Evolutionary conservation across 2,113 vertebrate genomes (phyloP).

Genomic region (Calonectris borealis): DNA sequence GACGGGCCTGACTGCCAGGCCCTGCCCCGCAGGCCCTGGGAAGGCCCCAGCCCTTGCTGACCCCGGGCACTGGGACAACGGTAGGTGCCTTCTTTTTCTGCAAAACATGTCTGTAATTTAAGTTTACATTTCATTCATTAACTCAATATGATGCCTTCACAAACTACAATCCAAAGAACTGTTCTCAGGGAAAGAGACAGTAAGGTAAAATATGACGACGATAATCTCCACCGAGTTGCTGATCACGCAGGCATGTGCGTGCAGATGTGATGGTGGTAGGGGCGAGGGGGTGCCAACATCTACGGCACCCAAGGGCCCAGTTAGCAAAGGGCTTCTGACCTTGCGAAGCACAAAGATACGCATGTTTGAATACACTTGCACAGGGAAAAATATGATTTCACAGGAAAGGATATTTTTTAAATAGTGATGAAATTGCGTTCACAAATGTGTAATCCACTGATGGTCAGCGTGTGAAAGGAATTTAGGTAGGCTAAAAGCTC

Average conservation of each 20-base stretch:
- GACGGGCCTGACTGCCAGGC: background rate
- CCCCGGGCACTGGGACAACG: rapidly evolving
- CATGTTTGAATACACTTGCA: background rate
- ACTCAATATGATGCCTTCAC: background rate
- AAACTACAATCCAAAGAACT: background rate
- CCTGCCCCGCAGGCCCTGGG: too few relatives aligned
- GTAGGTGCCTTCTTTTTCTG: background rate
- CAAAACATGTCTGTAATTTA: background rate
- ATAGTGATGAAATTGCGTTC: background rate
- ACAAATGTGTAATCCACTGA: background rate
- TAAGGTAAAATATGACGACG: background rate
- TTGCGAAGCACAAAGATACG: rapidly evolving
- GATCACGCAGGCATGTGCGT: rapidly evolving
- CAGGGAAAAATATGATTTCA: background rate
- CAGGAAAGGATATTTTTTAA: background rate
- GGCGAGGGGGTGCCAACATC: rapidly evolving
- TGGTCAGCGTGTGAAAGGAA: background rate
- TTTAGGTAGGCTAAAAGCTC: background rate
- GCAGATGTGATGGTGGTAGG: rapidly evolving
- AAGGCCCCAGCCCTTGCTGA: rapidly evolving
- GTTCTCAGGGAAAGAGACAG: background rate
- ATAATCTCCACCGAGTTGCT: background rate
- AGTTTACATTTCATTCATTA: background rate
- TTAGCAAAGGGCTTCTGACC: background rate
- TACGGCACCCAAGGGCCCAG: rapidly evolving